Base-by-base conservation (phyloP, 2,113 vertebrate genomes). In the Mohoua ochrocephala region DNA sequence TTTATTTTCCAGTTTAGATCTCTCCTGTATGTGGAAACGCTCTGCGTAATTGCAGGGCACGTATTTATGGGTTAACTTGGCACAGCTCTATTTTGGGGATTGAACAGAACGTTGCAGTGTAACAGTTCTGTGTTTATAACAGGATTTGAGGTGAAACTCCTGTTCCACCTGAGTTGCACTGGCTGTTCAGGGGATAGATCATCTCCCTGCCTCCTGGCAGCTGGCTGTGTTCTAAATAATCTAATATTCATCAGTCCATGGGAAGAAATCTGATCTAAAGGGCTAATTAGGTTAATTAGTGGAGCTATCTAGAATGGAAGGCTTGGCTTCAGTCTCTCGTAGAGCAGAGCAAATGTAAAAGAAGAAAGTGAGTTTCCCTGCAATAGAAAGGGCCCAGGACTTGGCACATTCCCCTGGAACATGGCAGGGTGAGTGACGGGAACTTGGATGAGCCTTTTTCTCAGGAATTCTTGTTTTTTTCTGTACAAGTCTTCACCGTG, bases 251-350 rank as follows among this genome's bases (percentile, higher is more conserved):
- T 37, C 73, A 81, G 24, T 44, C 76, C 28, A 53, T 28, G 26
- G 65, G 47, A 92, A 88, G 74, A 64, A 85, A 85, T 35, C 21
- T 64, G 59, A 85, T 59, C 52, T 63, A 26, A 26, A 47, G 67
- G 37, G 33, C 39, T 90, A 80, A 83, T 92, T 68, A 79, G 44
- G 26, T 41, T 33, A 84, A 81, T 84, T 74, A 75, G 56, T 33
- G 28, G 31, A n/a, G 30, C 81, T 68, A 7, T 4, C 33, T 41
- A 59, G 57, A 68, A 44, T 56, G 57, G 15, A 42, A 85, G 53
- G 41, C 44, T 41, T 37, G 49, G n/a, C 37, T 80, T 64, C 57
- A 68, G 4, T 15, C 39, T 86, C 41, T 12, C 9, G 19, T 16
- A 80, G 60, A 76, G 21, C 31, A 63, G 33, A 85, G 49, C 3